Conservation (phyloP, 2,797 vertebrate genomes). For the Toxotes lorentzi region DNA sequence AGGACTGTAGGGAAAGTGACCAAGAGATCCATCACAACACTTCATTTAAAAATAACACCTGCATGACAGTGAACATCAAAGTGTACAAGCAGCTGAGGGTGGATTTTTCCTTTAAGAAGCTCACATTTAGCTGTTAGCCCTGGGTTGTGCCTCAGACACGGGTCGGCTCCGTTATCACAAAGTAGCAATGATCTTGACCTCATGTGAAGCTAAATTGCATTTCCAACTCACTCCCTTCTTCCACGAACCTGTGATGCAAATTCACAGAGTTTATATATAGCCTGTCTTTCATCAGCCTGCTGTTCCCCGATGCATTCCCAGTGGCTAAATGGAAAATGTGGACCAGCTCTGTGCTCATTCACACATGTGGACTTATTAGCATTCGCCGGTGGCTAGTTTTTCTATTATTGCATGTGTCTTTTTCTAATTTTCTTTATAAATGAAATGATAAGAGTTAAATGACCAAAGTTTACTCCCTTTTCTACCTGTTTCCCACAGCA, state of each 20-base stretch:
- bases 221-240: conserved; percentile 61
- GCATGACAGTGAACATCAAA: neutral
- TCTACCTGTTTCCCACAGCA: conserved; percentile 80
- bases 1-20: neutral
- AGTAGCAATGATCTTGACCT: conserved; percentile 70
- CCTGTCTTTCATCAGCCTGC: conserved; percentile 81
- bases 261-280: conserved; percentile 81
- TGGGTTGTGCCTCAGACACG: conserved; percentile 50
- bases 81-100: conserved; percentile 28
- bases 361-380: conserved; percentile 73
- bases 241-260: conserved; percentile 75
- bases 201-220: conserved; percentile 59
- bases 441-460: conserved; percentile 39
- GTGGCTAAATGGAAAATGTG: conserved; percentile 83
- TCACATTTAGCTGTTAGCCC: conserved; percentile 58
- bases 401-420: conserved; percentile 65
- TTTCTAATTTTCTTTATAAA: conserved; percentile 42
- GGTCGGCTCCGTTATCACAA: conserved; percentile 42
- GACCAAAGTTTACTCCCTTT: conserved; percentile 66
- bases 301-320: conserved; percentile 78
- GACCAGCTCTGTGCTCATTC: conserved; percentile 79
- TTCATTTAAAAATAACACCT: conserved; percentile 4
- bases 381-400: conserved; percentile 62
- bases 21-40: neutral
- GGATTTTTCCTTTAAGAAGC: conserved; percentile 60